Evolutionary conservation across 1,140 invertebrate species (phyloP).

Genomic region (Leguminivora glycinivorella): DNA sequence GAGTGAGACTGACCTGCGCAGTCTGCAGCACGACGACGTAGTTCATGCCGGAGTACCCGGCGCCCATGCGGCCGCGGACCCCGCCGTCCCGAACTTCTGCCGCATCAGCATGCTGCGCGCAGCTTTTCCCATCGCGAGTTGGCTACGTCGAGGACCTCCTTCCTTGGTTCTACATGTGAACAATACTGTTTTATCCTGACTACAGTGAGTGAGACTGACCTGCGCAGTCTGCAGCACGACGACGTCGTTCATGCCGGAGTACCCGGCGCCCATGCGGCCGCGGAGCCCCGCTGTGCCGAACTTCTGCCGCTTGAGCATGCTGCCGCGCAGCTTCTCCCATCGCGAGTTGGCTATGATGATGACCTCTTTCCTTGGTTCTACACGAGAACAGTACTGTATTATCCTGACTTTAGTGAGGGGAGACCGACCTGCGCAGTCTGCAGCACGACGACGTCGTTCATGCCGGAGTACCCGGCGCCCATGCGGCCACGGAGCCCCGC

Average conservation of each 20-base stretch:
- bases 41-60: conserved; percentile 97
- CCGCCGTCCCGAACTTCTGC: conserved; percentile 94
- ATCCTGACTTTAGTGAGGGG: not conserved
- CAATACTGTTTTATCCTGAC: no score
- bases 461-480: conserved; percentile 94
- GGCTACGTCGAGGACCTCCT: conserved; percentile 59
- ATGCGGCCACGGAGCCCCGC: conserved; percentile 94
- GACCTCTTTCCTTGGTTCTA: conserved; percentile 62
- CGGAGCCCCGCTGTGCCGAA: conserved; percentile 96
- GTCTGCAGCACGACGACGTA: conserved; percentile 98
- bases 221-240: conserved; percentile 98
- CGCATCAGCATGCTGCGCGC: conserved; percentile 80
- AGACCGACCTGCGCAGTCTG: conserved; percentile 90
- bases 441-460: conserved; percentile 99
- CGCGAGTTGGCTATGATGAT: conserved; percentile 47
- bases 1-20: conserved; percentile 81
- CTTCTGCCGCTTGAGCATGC: conserved; percentile 84
- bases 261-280: conserved; percentile 95
- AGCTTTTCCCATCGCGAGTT: conserved; percentile 61
- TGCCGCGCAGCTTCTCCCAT: conserved; percentile 68
- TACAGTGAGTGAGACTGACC: conserved; percentile 38
- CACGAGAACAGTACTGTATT: conserved; percentile 13
- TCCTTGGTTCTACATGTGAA: conserved; percentile 49
- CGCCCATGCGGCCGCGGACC: conserved; percentile 94
- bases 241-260: conserved; percentile 97